Evolutionary conservation across 2,888 invertebrate species (phyloP), one percentile per base, ranked within the genome.

Genomic region (Blera fallax): DNA sequence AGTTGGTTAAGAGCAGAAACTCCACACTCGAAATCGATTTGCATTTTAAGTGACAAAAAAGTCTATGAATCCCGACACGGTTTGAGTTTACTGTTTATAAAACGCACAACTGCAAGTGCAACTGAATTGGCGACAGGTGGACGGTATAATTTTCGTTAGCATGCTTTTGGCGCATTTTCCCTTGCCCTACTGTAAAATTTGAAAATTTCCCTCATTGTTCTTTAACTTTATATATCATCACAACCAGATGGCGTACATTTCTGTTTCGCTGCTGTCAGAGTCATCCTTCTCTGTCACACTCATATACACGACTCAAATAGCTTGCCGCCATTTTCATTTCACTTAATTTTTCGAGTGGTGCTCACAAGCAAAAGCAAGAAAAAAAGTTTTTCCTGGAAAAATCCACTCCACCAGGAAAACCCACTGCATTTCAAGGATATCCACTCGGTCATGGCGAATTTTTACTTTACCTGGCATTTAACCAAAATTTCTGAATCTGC

Each of bases 401-500:
- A 79, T 69, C 78, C 79, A 84, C 79, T 84, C 78, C 18, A 65
- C 50, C 18, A 37, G 7, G 37, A 72, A 48, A 37, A 50, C n/a
- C 32, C 3, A 8, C 14, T 8, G 11, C 10, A 18, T 32, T 29
- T 18, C 43, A 60, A 60, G 60, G 21, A 37, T 14, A 14, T 10
- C 14, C 11, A 43, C 16, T 14, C 27, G 18, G 18, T 3, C 29
- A 3, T 43, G 4, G 24, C 24, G 24, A 24, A 3, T 24, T 24
- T 24, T 4, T 24, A 29, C 24, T 83, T 89, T 88, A 92, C 92
- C 92, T 90, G 45, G 92, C 90, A 88, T 92, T 92, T 29, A 92
- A 88, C 92, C 92, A 92, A 82, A 92, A 92, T 87, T 92, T 92
- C 83, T 92, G 92, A 37, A 92, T 90, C 88, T 92, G 92, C 87